Conservation (phyloP, 2,797 vertebrate genomes). For the Sebastes melanostomus region DNA sequence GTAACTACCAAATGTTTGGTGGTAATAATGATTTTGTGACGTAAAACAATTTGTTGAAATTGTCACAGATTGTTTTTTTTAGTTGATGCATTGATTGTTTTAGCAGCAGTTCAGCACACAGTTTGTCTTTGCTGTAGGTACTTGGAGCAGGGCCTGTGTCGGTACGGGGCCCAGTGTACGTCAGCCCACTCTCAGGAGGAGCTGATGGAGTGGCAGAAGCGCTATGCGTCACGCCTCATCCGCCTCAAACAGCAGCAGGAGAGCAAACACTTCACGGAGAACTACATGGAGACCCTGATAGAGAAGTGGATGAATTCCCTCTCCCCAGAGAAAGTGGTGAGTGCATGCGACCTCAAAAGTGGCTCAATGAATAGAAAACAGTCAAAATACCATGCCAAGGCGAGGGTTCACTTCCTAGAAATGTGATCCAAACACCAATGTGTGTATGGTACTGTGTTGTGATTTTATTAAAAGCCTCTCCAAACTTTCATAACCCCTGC, state of each 20-base stretch:
- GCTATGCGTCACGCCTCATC: slow-evolving; percentile 96
- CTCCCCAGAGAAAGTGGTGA: slow-evolving; percentile 98
- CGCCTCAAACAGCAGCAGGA: slow-evolving; percentile 97
- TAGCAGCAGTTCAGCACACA: not conserved
- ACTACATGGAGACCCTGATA: slow-evolving; percentile 98
- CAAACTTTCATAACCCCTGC: not conserved
- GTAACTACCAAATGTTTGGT: not conserved
- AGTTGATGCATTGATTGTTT: not conserved
- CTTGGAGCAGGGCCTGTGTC: slow-evolving; percentile 97
- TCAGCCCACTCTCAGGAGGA: slow-evolving; percentile 99
- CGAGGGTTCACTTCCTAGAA: not conserved
- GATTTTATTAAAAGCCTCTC: not conserved
- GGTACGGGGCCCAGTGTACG: slow-evolving; percentile 98
- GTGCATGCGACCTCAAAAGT: slow-evolving; percentile 4
- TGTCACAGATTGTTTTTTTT: not conserved
- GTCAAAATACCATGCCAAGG: not conserved
- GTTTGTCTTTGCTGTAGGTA: slow-evolving; percentile 79
- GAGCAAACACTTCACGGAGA: slow-evolving; percentile 94
- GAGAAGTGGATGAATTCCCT: slow-evolving; percentile 99
- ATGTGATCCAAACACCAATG: not conserved
- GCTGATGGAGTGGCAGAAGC: slow-evolving; percentile 97
- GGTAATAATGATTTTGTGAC: not conserved
- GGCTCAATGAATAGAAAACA: not conserved
- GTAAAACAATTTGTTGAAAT: not conserved
- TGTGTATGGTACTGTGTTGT: not conserved